Percentiles rank a stretch among this genome's conserved stretches.
Conservation (phyloP, 1,140 invertebrate genomes). For the Holotrichia oblita region DNA sequence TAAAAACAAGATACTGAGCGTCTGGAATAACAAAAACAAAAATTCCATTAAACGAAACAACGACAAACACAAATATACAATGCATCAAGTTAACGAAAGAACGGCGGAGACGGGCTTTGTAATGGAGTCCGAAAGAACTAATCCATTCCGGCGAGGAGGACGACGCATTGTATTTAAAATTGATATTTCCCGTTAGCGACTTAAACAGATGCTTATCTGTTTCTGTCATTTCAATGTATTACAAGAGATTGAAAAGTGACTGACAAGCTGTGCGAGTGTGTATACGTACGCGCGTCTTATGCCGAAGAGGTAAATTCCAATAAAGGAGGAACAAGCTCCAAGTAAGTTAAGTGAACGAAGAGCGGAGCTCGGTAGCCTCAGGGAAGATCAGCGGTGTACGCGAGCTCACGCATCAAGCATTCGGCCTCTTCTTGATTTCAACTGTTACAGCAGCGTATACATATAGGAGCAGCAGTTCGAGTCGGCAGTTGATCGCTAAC, state of each 20-base stretch:
- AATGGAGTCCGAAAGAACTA: constrained; percentile 7
- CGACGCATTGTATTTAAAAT: constrained; percentile 33
- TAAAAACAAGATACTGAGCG: not conserved
- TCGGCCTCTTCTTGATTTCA: not conserved
- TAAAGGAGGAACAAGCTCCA: constrained; percentile 46
- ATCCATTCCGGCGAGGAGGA: not conserved
- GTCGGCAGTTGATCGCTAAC: constrained; percentile 49
- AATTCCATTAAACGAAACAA: constrained; percentile 8
- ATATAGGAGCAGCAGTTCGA: not conserved
- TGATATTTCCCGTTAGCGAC: constrained; percentile 35
- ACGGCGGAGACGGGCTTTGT: not conserved
- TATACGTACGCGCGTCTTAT: constrained; percentile 2
- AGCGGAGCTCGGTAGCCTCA: not conserved
- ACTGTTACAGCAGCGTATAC: not conserved
- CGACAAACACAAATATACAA: constrained; percentile 2
- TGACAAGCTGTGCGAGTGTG: constrained; percentile 25
- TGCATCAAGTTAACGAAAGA: constrained; percentile 12
- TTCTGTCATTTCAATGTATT: constrained; percentile 28
- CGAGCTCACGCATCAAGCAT: not conserved
- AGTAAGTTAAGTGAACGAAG: constrained; percentile 10
- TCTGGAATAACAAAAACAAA: not conserved
- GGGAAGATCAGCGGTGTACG: not conserved
- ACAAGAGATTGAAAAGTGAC: constrained; percentile 38
- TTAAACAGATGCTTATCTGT: constrained; percentile 37
- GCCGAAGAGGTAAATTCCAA: constrained; percentile 48